Evolutionary conservation across 2,797 vertebrate genomes (phyloP).

Genomic region (Saxicola maurus): DNA sequence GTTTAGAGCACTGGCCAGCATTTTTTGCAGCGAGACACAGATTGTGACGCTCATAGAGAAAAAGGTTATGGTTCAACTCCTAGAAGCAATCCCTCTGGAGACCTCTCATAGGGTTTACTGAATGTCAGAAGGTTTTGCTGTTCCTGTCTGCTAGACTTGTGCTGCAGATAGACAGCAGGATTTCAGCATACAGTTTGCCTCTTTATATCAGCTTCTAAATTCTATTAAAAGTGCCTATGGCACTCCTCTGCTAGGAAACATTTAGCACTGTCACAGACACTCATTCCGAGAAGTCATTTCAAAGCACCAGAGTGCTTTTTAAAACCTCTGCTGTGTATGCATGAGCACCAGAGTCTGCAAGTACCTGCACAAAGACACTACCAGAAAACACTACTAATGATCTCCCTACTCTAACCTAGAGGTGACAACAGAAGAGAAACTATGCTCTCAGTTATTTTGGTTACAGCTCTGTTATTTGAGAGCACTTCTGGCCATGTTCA

Average conservation of each 20-base stretch:
- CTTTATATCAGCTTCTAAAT: constrained; percentile 22
- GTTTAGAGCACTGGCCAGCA: neutral
- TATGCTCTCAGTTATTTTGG: neutral
- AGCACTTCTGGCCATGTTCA: neutral
- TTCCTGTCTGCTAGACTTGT: neutral
- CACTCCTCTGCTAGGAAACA: constrained; percentile 46
- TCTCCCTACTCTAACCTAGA: neutral
- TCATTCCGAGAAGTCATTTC: constrained; percentile 29
- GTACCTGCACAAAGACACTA: neutral
- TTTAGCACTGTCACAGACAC: constrained; percentile 17
- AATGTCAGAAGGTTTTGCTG: neutral
- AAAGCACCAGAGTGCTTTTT: constrained; percentile 5
- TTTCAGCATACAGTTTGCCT: neutral
- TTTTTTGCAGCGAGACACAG: neutral
- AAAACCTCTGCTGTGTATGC: neutral
- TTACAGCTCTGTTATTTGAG: neutral
- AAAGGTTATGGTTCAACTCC: neutral
- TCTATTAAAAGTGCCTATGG: constrained; percentile 29
- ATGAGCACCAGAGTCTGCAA: neutral
- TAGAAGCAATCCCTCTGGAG: neutral
- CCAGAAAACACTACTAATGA: neutral
- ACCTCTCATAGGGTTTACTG: neutral
- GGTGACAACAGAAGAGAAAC: neutral
- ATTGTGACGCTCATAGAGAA: neutral
- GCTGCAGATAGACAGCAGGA: neutral